Conservation (phyloP, 2,797 vertebrate species). For the Gephyroberyx darwinii region DNA sequence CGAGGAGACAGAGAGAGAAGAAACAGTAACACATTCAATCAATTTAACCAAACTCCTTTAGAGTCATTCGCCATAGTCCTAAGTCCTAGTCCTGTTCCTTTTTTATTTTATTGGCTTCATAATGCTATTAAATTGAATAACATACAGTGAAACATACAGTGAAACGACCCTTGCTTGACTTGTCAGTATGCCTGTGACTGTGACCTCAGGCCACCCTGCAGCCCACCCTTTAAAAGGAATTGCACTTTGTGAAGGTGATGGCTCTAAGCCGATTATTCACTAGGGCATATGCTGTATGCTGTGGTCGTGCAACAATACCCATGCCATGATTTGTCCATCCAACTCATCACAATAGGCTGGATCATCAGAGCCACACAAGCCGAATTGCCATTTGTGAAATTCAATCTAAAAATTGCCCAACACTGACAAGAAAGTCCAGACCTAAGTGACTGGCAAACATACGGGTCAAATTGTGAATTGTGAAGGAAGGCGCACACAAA, state of each 20-base stretch:
- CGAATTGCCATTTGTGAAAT: slow-evolving; percentile 34
- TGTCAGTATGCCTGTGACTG: not conserved
- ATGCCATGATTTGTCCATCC: not conserved
- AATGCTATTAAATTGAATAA: not conserved
- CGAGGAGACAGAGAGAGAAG: not conserved
- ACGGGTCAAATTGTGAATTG: not conserved
- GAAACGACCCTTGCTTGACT: not conserved
- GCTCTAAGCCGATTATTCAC: slow-evolving; percentile 40
- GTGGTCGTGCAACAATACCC: not conserved
- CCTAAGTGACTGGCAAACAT: slow-evolving; percentile 33
- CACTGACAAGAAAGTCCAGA: slow-evolving; percentile 23
- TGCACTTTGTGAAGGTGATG: slow-evolving; percentile 17
- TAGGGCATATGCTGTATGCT: slow-evolving; percentile 9
- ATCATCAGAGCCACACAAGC: slow-evolving; percentile 1
- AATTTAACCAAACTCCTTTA: not conserved
- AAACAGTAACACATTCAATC: not conserved
- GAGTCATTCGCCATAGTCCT: not conserved
- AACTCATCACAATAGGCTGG: not conserved
- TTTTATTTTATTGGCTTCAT: not conserved
- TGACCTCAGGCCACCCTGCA: slow-evolving; percentile 1
- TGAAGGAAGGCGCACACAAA: slow-evolving; percentile 29
- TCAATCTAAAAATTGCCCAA: slow-evolving; percentile 44
- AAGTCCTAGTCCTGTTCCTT: no score
- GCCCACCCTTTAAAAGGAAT: not conserved
- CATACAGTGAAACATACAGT: not conserved